Conservation (phyloP, 2,888 invertebrate genomes). For the Melanophora roralis region DNA sequence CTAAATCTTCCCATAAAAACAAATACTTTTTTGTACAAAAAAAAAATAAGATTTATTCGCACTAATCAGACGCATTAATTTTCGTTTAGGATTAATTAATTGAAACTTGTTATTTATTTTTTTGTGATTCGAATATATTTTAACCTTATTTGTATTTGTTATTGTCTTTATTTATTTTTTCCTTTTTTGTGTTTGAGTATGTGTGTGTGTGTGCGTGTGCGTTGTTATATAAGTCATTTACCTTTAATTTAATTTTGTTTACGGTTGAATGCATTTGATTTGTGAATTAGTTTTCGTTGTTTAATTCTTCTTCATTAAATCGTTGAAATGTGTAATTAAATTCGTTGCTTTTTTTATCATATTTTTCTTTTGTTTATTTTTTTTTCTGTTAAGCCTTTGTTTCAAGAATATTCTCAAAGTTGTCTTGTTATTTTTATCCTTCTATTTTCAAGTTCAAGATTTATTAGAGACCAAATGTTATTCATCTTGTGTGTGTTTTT, state of each 20-base stretch:
- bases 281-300: constrained; percentile 7
- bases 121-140: neutral
- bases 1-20: too few species aligned
- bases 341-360: too few species aligned
- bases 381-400: neutral
- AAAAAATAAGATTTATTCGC: too few species aligned
- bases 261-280: neutral
- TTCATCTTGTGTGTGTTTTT: neutral
- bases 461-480: constrained; percentile 32
- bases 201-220: too few species aligned
- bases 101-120: neutral
- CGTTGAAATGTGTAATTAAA: constrained; percentile 51
- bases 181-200: too few species aligned
- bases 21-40: too few species aligned
- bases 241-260: neutral
- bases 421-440: neutral
- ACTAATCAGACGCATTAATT: too few species aligned
- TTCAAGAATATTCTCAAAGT: neutral
- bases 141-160: neutral
- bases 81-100: too few species aligned
- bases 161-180: neutral
- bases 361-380: neutral
- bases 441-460: constrained; percentile 46
- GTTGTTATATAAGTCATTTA: too few species aligned
- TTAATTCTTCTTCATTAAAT: constrained; percentile 18